Percentiles rank a stretch among this genome's conserved stretches.
Evolutionary conservation across 2,888 invertebrate species (phyloP).

Genomic region (Cephalotes varians): DNA sequence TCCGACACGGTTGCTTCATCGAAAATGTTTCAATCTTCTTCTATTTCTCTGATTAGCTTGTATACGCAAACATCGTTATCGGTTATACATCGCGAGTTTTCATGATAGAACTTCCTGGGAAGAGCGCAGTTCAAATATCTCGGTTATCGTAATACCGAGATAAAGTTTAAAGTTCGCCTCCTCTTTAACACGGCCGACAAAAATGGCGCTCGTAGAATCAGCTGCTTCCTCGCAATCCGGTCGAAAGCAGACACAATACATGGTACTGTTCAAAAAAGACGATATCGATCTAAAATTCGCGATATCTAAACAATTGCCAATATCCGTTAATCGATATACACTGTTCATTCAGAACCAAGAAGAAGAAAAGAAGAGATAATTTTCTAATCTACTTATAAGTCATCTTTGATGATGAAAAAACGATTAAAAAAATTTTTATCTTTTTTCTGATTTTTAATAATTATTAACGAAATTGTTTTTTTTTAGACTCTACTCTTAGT

Average conservation of each 20-base stretch:
- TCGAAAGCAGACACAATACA: conserved; percentile 5
- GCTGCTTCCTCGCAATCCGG: conserved; percentile 37
- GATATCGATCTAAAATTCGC: not conserved
- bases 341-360: not conserved
- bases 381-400: not conserved
- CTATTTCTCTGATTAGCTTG: conserved; percentile 12
- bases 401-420: not conserved
- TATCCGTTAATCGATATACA: not conserved
- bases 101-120: conserved; percentile 21
- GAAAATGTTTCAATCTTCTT: not conserved
- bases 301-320: not conserved
- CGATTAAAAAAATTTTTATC: no score
- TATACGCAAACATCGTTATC: conserved; percentile 47
- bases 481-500: not conserved
- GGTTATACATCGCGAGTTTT: conserved; percentile 21
- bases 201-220: conserved; percentile 40
- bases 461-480: not conserved
- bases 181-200: conserved; percentile 20
- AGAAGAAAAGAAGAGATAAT: not conserved
- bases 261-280: conserved; percentile 36
- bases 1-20: not conserved
- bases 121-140: conserved; percentile 55
- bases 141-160: conserved; percentile 53
- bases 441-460: not conserved
- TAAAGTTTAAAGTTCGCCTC: conserved; percentile 64